These are phyloP conservation scores for Polyodon spathula DNA, from an alignment of 2,113 vertebrate genomes.

Conservation along the genomic window DNA sequence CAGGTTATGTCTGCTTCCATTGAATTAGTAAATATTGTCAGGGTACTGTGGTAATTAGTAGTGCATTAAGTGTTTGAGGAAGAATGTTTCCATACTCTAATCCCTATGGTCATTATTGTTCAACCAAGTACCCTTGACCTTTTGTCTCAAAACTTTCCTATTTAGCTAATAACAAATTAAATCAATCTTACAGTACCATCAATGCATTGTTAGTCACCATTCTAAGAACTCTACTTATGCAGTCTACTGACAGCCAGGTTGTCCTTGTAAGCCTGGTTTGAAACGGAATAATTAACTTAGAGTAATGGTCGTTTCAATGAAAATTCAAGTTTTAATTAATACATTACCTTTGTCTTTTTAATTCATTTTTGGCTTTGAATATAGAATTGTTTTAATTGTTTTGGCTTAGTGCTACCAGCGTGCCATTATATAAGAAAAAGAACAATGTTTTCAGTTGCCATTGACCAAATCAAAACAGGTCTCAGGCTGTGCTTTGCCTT, in stretches of 20 bases:
- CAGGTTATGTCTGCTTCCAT: conserved; percentile 4
- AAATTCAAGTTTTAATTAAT: not conserved
- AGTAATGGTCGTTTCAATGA: too few species aligned
- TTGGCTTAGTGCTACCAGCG: too few species aligned
- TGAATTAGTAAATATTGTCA: conserved; percentile 14
- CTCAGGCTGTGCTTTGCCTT: not conserved
- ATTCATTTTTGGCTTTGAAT: not conserved
- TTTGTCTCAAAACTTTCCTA: too few species aligned
- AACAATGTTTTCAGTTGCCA: not conserved
- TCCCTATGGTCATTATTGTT: conserved; percentile 8
- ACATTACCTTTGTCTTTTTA: not conserved
- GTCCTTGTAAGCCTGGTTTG: too few species aligned
- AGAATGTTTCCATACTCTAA: conserved; percentile 5
- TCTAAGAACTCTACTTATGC: too few species aligned
- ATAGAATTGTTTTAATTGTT: not conserved
- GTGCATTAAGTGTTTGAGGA: conserved; percentile 7
- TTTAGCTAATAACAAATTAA: conserved; percentile 26
- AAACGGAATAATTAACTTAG: too few species aligned
- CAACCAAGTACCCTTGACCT: conserved; percentile 13
- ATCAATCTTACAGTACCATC: conserved; percentile 17
- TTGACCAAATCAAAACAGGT: not conserved
- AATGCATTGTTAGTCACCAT: conserved; percentile 15
- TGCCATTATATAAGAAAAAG: too few species aligned
- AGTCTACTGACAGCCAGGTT: too few species aligned
- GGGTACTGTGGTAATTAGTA: conserved; percentile 19